A percentile compares a stretch with the other conserved stretches of the same genome.
Conservation (phyloP, 1,140 invertebrate genomes). For the Neotoxoptera formosana region DNA sequence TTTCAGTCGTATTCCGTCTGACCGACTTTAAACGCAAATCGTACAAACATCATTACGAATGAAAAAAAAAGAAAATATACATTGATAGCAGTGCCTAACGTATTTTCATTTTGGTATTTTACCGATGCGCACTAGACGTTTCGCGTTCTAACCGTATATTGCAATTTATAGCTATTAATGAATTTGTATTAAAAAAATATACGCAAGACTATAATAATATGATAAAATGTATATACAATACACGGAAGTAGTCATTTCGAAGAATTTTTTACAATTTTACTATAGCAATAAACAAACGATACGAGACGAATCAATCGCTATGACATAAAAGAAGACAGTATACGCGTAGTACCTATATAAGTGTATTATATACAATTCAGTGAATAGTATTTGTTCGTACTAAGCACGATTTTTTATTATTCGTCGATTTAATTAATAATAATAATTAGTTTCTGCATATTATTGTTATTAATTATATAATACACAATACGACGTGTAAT, state of each 20-base stretch:
- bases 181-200: too few species aligned
- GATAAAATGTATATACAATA: not conserved
- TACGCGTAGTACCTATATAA: too few species aligned
- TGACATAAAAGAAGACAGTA: not conserved
- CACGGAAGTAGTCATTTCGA: not conserved
- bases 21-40: not conserved
- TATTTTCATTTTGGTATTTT: not conserved
- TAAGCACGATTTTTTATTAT: too few species aligned
- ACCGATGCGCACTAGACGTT: not conserved
- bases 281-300: not conserved
- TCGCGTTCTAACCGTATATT: not conserved
- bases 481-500: not conserved
- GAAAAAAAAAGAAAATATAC: not conserved
- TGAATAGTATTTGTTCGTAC: too few species aligned
- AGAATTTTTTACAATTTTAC: not conserved
- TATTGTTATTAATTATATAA: too few species aligned
- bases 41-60: not conserved
- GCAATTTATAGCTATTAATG: not conserved
- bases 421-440: not conserved
- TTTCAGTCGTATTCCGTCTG: conserved; percentile 3
- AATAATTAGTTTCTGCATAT: not conserved
- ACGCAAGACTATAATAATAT: too few species aligned
- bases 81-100: not conserved
- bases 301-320: not conserved
- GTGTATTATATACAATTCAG: not conserved